Evolutionary conservation across 2,113 vertebrate species (phyloP).

Genomic region (Anolis carolinensis): DNA sequence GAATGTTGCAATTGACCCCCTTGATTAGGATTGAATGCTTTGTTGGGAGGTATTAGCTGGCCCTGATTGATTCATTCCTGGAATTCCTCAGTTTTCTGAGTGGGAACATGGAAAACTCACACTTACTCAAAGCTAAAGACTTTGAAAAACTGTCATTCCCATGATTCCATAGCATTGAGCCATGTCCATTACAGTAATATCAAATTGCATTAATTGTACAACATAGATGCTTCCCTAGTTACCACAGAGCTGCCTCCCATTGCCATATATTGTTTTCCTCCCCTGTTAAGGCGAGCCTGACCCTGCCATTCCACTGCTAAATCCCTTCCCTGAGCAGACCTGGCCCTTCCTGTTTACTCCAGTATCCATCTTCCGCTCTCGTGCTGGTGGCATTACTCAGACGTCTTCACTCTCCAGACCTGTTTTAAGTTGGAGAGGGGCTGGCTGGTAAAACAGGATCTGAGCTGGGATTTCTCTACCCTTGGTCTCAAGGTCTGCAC

Average conservation of each 20-base stretch:
- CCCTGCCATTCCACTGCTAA: conserved; percentile 14
- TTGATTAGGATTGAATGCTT: too few species aligned
- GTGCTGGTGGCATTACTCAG: background rate
- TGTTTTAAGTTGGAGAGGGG: background rate
- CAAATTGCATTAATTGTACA: too few species aligned
- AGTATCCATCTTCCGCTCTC: conserved; percentile 21
- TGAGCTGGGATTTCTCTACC: too few species aligned
- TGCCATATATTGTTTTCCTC: background rate
- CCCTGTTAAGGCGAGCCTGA: background rate
- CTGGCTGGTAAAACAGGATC: background rate
- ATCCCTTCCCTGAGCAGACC: conserved; percentile 27
- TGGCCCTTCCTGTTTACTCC: conserved; percentile 36
- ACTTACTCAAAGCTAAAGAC: too few species aligned
- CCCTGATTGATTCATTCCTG: too few species aligned
- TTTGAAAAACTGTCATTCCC: too few species aligned
- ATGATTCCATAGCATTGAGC: too few species aligned
- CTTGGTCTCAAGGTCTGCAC: background rate
- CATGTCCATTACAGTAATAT: too few species aligned
- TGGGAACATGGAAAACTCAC: too few species aligned
- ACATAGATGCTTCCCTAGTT: background rate
- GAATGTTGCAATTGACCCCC: too few species aligned
- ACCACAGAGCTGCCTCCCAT: background rate
- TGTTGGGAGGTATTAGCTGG: too few species aligned
- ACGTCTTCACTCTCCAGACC: background rate
- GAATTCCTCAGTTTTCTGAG: too few species aligned